A percentile compares a stretch with the other conserved stretches of the same genome.
These are phyloP conservation scores for Idris sp. DNA, from an alignment of 1,140 invertebrate species.

Conservation along the genomic window DNA sequence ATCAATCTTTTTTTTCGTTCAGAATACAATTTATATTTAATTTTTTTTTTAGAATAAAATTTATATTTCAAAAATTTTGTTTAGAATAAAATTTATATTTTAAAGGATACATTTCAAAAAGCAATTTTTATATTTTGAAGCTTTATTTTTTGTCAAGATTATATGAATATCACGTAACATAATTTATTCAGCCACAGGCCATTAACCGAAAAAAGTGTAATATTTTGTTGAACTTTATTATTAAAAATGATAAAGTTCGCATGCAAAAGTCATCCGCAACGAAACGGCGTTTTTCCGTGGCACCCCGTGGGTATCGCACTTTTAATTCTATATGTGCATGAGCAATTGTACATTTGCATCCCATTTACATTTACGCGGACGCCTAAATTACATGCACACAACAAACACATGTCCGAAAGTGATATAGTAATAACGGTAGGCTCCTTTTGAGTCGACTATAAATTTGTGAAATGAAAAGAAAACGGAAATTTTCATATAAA, in stretches of 20 bases:
- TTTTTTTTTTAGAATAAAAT: too few species aligned
- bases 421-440: constrained; percentile 7
- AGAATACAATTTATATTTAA: too few species aligned
- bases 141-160: too few species aligned
- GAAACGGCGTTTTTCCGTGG: constrained; percentile 7
- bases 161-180: too few species aligned
- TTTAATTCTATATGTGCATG: constrained; percentile 29
- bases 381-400: constrained; percentile 15
- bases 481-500: too few species aligned
- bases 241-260: constrained; percentile 16
- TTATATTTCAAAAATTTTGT: too few species aligned
- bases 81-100: too few species aligned
- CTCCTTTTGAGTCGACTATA: too few species aligned
- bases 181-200: not conserved
- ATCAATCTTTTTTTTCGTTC: too few species aligned
- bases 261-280: constrained; percentile 5
- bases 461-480: too few species aligned
- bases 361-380: constrained; percentile 32
- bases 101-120: too few species aligned
- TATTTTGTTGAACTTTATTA: constrained; percentile 8
- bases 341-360: constrained; percentile 37
- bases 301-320: constrained; percentile 19
- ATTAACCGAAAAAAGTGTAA: constrained; percentile 2
- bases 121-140: too few species aligned
- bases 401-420: constrained; percentile 8